Evolutionary conservation across 2,888 invertebrate genomes (phyloP), one percentile per base, ranked within the genome.

Genomic region (Liodrosophila aerea): DNA sequence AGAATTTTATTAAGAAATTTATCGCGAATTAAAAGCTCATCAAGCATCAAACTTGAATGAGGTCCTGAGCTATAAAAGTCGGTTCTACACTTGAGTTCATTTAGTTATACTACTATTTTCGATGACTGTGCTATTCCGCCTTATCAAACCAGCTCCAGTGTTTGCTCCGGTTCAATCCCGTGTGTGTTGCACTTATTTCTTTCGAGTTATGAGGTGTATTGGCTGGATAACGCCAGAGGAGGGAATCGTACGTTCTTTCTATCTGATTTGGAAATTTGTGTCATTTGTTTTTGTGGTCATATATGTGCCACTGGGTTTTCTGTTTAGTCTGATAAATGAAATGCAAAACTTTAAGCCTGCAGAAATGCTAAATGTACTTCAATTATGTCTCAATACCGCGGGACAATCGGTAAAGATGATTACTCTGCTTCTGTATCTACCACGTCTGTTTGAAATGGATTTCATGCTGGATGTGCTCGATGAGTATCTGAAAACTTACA

Each of bases 171-270:
- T 64, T 13, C 11, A 31, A 18, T 80, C 74, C 7, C 58, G 52
- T 15, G 51, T 71, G 31, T 58, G 45, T 9, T 64, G 53, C 8
- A 58, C 40, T 4, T 68, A 66, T 16, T 45, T 71, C 0, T 46
- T 58, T 27, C 12, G 60, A 4, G 54, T 15, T n/a, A 63, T 69
- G 52, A 39, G 45, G 12, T 39, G 64, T 0, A 27, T 73, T 2
- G 78, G 75, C 0, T 77, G 70, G 67, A 33, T 30, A 4, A 64
- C 67, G 8, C 73, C 73, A 4, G 43, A 61, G 9, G 11, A 40
- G 33, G 66, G 60, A 5, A 0, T 31, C 0, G 8, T 18, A 7
- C 52, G 64, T 1, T 73, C 52, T 33, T 9, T 68, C 0, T 78
- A 76, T 4, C 15, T 63, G 1, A 13, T 63, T 4, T 78, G 67